phyloP scores from a whole-genome alignment of 2,113 vertebrate species.

The Hydropotes inermis region DNA sequence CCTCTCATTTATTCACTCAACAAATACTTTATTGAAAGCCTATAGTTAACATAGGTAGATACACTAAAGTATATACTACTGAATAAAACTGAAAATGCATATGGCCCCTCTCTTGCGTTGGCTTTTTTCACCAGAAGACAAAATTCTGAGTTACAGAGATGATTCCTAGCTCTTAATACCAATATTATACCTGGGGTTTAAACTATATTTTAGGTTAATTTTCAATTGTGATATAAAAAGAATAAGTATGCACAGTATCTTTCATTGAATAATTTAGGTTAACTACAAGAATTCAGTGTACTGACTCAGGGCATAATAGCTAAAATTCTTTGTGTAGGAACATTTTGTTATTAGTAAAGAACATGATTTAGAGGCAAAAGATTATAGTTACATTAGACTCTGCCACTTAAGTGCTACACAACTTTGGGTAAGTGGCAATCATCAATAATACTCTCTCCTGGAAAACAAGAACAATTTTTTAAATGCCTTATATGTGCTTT shows the following conservation, averaged over 20 bases:
- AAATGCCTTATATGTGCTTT: background rate
- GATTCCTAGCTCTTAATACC: background rate
- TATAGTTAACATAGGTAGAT: background rate
- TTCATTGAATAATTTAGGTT: background rate
- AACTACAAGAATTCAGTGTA: background rate
- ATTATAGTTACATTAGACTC: background rate
- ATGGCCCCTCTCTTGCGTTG: background rate
- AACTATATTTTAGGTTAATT: background rate
- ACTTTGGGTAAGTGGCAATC: background rate
- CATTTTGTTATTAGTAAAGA: background rate
- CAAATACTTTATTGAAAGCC: background rate
- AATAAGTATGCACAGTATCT: background rate
- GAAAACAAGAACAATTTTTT: background rate
- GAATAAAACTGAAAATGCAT: background rate
- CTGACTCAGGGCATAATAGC: background rate
- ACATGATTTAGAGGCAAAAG: background rate
- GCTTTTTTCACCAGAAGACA: background rate
- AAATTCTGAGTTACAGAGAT: background rate
- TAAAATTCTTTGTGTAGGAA: background rate
- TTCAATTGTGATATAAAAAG: constrained; percentile 8
- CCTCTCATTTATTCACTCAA: background rate
- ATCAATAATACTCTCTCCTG: background rate
- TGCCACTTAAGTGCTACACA: background rate
- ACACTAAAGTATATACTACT: background rate
- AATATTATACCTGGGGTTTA: background rate